Base-by-base conservation (phyloP, 2,888 invertebrate genomes). In the Trichacis sp. region DNA sequence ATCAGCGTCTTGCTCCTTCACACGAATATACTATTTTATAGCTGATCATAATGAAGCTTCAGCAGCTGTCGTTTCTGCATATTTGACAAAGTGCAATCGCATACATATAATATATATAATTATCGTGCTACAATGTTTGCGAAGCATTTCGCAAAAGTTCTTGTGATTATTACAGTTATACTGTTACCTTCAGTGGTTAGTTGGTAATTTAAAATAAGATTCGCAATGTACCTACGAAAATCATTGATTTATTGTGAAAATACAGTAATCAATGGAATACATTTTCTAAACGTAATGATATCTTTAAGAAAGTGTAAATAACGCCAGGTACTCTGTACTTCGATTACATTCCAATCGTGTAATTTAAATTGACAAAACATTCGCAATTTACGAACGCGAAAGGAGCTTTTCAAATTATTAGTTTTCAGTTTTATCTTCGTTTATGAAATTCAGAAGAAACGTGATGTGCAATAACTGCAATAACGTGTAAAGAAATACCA, bases 281-380 rank as follows among this genome's bases (percentile, higher is more conserved):
- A 12, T 20, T 45, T 45, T 1, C 6, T 8, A 11, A 18, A 42
- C 5, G n/a, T 45, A 45, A 12, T 19, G 12, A 5, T 45, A 45
- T 20, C 18, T 15, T 5, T 45, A 45, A 20, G 45, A 5, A 11
- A 20, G 9, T 45, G 45, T 45, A 45, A 19, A 45, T 45, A 45
- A 20, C 14, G n/a, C 2, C 11, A 17, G 11, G 9, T 42, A 42
- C 48, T 56, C 49, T 48, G 17, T 49, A 56, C 56, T 56, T 48
- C 49, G 55, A 12, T 14, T 12, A 42, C 56, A 56, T 56, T 56
- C 56, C 56, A 49, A 8, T 8, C 8, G 24, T 5, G 24, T 5
- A 24, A 24, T n/a, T n/a, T n/a, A 24, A 8, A 24, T 5, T 24
- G 8, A n/a, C n/a, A 33, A 33, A 33, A 3, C n/a, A n/a, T 11